Evolutionary conservation across 92 coral and sea anemone species (phyloP).

Genomic region (Chrysogorgia sp.): DNA sequence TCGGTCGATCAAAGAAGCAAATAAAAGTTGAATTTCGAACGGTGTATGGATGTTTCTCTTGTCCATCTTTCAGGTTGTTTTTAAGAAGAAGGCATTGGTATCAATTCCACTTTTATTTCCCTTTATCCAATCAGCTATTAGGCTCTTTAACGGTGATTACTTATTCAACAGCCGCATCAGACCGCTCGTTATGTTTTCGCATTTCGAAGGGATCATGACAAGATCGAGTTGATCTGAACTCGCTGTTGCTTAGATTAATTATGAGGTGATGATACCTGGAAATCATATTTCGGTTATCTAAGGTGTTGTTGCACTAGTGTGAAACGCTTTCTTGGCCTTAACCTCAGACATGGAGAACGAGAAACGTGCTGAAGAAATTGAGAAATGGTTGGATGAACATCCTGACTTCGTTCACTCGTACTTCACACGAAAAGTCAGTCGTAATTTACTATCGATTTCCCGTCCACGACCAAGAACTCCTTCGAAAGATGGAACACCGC

Average conservation of each 20-base stretch:
- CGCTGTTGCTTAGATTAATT: conserved; percentile 40
- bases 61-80: conserved; percentile 19
- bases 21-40: neutral
- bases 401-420: conserved; percentile 99
- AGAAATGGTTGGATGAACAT: conserved; percentile 96
- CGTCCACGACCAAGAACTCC: conserved; percentile 82
- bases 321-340: conserved; percentile 59
- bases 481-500: conserved; percentile 95
- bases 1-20: neutral
- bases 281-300: conserved; percentile 30
- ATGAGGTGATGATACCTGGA: conserved; percentile 52
- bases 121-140: conserved; percentile 44
- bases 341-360: conserved; percentile 77
- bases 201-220: conserved; percentile 40
- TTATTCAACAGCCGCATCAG: conserved; percentile 45
- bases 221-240: conserved; percentile 32
- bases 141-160: conserved; percentile 46
- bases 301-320: neutral
- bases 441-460: conserved; percentile 82
- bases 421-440: conserved; percentile 95
- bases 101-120: conserved; percentile 24
- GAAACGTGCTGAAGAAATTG: conserved; percentile 75
- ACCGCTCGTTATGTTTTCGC: conserved; percentile 19
- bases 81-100: conserved; percentile 16
- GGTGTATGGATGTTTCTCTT: conserved; percentile 11